Evolutionary conservation across 2,888 invertebrate genomes (phyloP).

Genomic region (Morinoia aosen): DNA sequence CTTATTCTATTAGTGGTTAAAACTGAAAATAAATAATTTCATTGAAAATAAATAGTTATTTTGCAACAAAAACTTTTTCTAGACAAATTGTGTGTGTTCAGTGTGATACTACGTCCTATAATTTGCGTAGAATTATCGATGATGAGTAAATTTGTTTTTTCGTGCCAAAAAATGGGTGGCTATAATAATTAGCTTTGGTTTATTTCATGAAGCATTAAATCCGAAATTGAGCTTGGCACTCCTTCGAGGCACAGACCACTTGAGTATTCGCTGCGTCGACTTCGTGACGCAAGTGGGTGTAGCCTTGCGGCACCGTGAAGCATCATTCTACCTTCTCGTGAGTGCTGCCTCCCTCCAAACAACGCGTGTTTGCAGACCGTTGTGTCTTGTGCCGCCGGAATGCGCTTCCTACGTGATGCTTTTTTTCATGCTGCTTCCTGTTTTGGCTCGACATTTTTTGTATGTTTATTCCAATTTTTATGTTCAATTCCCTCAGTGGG

Average conservation of each 20-base stretch:
- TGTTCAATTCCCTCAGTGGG: background rate
- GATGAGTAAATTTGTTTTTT: background rate
- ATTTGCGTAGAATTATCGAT: background rate
- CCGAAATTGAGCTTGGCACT: background rate
- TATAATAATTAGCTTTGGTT: background rate
- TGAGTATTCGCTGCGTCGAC: background rate
- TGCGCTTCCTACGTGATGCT: background rate
- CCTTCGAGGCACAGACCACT: background rate
- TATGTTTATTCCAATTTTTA: background rate
- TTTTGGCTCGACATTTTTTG: background rate
- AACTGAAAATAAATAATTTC: background rate
- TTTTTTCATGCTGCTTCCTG: background rate
- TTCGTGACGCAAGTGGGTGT: slow-evolving; percentile 6
- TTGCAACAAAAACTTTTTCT: background rate
- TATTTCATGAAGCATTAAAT: background rate
- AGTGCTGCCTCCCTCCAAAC: background rate
- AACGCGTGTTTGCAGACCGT: background rate
- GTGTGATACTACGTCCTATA: background rate
- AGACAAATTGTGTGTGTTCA: background rate
- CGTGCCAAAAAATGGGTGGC: background rate
- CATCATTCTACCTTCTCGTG: slow-evolving; percentile 9
- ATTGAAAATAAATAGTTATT: background rate
- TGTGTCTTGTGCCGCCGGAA: background rate
- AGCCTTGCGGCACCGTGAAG: background rate
- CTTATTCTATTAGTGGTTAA: background rate